Evolutionary conservation across 2,113 vertebrate genomes (phyloP).

Genomic region (Alaudala cheleensis): DNA sequence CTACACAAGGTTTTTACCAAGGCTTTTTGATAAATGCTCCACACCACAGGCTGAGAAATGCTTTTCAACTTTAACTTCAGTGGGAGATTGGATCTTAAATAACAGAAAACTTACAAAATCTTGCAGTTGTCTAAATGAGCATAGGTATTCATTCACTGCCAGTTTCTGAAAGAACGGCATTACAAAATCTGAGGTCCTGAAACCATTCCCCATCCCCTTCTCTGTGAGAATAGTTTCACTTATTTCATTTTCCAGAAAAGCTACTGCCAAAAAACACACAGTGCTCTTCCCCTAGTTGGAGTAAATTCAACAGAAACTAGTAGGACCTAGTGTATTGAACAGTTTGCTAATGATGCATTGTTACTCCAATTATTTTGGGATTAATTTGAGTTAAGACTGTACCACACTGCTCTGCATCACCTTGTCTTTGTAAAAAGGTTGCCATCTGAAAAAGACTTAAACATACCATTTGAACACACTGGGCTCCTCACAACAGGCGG

Average conservation of each 20-base stretch:
- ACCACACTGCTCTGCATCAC: neutral
- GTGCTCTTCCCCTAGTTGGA: conserved; percentile 1
- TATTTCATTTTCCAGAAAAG: conserved; percentile 37
- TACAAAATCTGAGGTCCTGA: neutral
- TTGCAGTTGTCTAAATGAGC: neutral
- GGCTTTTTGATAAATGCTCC: neutral
- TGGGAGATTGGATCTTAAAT: neutral
- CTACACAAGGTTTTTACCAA: neutral
- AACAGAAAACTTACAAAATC: neutral
- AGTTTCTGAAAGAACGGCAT: neutral
- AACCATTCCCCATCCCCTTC: neutral
- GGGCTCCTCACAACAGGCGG: neutral
- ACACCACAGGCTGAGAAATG: neutral
- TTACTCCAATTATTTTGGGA: neutral
- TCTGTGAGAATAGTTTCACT: neutral
- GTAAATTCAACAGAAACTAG: conserved; percentile 8
- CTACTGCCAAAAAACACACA: neutral
- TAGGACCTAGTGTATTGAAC: neutral
- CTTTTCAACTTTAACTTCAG: neutral
- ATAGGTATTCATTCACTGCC: neutral
- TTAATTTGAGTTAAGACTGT: neutral
- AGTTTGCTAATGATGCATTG: neutral
- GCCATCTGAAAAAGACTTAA: neutral
- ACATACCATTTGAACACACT: neutral
- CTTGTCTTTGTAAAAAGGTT: neutral